A percentile compares a stretch with the other conserved stretches of the same genome.
Conservation (phyloP, 2,888 invertebrate genomes). For the Automeris io region DNA sequence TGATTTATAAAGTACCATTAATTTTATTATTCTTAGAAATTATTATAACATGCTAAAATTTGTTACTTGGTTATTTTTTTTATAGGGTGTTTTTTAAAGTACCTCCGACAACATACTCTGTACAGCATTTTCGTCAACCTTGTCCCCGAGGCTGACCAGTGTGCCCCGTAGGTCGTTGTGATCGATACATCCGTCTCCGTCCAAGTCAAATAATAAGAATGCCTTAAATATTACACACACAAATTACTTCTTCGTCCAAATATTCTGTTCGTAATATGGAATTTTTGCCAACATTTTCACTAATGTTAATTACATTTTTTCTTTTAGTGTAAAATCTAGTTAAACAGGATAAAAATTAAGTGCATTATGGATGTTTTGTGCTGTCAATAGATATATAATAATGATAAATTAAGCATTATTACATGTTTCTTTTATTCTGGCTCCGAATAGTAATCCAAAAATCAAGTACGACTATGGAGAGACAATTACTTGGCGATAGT, state of each 20-base stretch:
- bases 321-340: background rate
- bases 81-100: constrained; percentile 8
- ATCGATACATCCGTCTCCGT: constrained; percentile 81
- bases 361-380: too few species aligned
- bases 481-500: too few species aligned
- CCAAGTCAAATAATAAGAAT: constrained; percentile 80
- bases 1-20: too few species aligned
- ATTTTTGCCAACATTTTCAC: background rate
- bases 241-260: background rate
- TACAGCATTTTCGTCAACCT: constrained; percentile 73
- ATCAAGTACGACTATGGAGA: too few species aligned
- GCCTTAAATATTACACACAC: constrained; percentile 50
- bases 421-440: too few species aligned
- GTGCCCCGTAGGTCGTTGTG: constrained; percentile 80
- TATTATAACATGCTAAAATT: too few species aligned
- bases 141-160: constrained; percentile 77
- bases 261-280: background rate
- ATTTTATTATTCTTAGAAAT: too few species aligned
- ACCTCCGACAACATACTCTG: constrained; percentile 81
- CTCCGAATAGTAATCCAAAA: too few species aligned
- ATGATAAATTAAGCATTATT: too few species aligned
- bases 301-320: background rate
- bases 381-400: too few species aligned
- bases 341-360: too few species aligned
- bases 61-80: too few species aligned